phyloP scores from a whole-genome alignment of 2,888 invertebrate species.

The Phyllotreta striolata region DNA sequence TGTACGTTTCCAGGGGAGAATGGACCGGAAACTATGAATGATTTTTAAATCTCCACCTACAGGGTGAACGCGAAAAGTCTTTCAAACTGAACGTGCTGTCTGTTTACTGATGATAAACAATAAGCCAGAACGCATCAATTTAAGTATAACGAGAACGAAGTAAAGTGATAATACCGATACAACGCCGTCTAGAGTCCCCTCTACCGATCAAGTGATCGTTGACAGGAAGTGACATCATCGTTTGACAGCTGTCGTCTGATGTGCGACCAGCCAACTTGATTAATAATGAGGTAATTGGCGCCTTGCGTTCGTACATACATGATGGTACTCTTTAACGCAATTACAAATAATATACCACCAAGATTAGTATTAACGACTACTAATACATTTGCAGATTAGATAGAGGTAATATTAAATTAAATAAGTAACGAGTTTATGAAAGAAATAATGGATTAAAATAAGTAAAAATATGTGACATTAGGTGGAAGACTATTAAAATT shows the following conservation, averaged over 20 bases:
- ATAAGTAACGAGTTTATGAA: not conserved
- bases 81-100: no score
- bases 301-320: slow-evolving; percentile 20
- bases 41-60: no score
- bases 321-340: not conserved
- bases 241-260: slow-evolving; percentile 56
- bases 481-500: not conserved
- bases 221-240: slow-evolving; percentile 58
- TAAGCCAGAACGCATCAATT: slow-evolving; percentile 40
- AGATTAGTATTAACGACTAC: not conserved
- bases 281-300: slow-evolving; percentile 33
- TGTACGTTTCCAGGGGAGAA: not conserved
- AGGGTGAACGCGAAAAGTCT: no score
- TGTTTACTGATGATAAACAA: slow-evolving; percentile 43
- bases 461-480: not conserved
- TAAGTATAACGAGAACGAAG: slow-evolving; percentile 39
- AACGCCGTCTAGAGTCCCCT: slow-evolving; percentile 38
- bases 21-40: no score
- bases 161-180: slow-evolving; percentile 50
- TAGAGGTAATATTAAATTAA: not conserved
- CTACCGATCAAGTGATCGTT: slow-evolving; percentile 56
- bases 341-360: not conserved
- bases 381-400: not conserved
- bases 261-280: slow-evolving; percentile 32
- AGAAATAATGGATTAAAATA: not conserved